Evolutionary conservation across 1,140 invertebrate species (phyloP), one percentile per base, ranked within the genome.

Genomic region (Drosophila erecta): DNA sequence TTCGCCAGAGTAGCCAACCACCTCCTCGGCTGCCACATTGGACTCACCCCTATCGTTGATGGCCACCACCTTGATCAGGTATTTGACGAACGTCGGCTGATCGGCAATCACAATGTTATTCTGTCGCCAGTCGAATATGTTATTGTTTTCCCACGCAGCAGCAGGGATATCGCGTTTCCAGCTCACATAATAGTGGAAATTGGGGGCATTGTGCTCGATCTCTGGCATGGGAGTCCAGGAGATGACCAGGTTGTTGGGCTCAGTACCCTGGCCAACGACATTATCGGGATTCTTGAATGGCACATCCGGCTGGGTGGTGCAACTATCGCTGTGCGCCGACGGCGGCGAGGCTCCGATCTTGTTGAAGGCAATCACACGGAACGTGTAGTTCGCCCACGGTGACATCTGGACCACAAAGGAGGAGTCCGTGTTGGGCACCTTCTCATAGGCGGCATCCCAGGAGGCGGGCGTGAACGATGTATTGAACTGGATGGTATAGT

Each of bases 351-450:
- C 94, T 0, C 98, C 98, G 79, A 99, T 97, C 93, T 97, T 98
- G 93, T 99, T 99, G 90, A 94, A 95, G 0, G 98, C 98, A 58
- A 98, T 94, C 4, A 99, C 97, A 40, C 98, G 94, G 94, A 99
- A 99, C 0, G 98, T 99, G 90, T 99, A 99, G 93, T 99, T 99
- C 1, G 97, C 95, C 96, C 97, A 99, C 0, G 98, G 98, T 47
- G 95, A 96, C 94, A 99, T 95, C 40, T 94, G 93, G 3, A 97
- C 94, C 2, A 94, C 94, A 80, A 96, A 97, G 2, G 95, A 95
- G 56, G 94, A 95, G 80, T 97, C 96, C 6, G 95, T 95, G n/a
- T 96, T 95, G 11, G 97, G 95, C 41, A 98, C 95, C 72, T 94
- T 93, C 76, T 96, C 95, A 71, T 93, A 95, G 2, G 96, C 95